Base-by-base conservation (phyloP, 2,888 invertebrate species). In the Sphinx pinastri region DNA sequence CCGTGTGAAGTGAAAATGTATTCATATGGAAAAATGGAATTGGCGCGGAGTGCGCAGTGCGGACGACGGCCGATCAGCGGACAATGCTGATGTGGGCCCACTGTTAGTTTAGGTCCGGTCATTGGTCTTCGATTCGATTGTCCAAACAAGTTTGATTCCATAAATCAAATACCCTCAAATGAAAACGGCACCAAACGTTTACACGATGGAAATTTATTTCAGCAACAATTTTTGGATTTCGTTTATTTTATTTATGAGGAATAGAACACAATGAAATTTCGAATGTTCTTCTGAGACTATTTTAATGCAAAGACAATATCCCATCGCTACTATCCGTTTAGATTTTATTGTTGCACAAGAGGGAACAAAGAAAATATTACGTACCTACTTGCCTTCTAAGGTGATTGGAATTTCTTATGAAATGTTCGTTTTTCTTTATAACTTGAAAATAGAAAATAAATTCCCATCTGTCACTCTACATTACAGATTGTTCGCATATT, bases 31-130 rank as follows among this genome's bases (percentile, higher is more conserved):
- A 63, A 69, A 19, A 69, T 69, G 45, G 45, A 47, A 60, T 49
- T 47, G 45, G 13, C 47, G n/a, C 10, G 38, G 63, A 60, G 45
- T 63, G 69, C 54, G 69, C 69, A 69, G 45, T 63, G 47, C 45
- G 63, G 63, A 55, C 16, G 19, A 7, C 2, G 31, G 38, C 38
- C 38, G 6, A 12, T 2, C 55, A 55, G 12, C 45, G 55, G 16
- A 16, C 54, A 54, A 10, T 11, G 19, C 57, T 25, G 8, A 2
- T n/a, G 52, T 38, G 38, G 19, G 8, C 52, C 68, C 38, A 16
- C 16, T 55, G 63, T 69, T 69, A 63, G 69, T n/a, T 69, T 63
- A 69, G 60, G 54, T 19, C 14, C 31, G n/a, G 51, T 16, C 19
- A 63, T 47, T 60, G 45, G 45, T 49, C 25, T 31, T 38, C 19